Conservation (phyloP, 2,113 vertebrate species). For the Lanius collurio region DNA sequence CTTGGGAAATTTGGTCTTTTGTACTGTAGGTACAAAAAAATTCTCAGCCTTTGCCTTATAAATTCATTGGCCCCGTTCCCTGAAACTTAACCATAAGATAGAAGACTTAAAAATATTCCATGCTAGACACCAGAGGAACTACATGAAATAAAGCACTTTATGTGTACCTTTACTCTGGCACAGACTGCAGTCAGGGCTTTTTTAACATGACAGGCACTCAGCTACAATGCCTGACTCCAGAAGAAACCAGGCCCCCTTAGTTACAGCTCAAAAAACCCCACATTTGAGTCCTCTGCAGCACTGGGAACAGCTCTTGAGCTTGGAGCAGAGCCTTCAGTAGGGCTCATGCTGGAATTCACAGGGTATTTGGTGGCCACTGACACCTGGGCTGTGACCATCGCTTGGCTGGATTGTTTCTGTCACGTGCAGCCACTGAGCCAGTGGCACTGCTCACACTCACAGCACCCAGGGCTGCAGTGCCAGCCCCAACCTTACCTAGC, state of each 20-base stretch:
- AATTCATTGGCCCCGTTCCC: neutral
- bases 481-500: neutral
- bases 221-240: neutral
- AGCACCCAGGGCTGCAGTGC: neutral
- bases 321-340: neutral
- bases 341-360: neutral
- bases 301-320: neutral
- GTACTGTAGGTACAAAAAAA: neutral
- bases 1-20: neutral
- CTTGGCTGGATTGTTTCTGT: neutral
- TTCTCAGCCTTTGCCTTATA: neutral
- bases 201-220: neutral
- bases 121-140: neutral
- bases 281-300: neutral
- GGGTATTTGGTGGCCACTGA: neutral
- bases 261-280: neutral
- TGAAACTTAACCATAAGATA: neutral
- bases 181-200: neutral
- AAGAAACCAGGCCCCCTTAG: neutral
- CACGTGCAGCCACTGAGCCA: neutral
- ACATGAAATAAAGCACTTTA: neutral
- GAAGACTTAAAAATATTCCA: neutral
- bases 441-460: neutral
- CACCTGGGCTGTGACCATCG: neutral
- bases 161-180: neutral